These are phyloP conservation scores for Melanocharis versteri DNA, from an alignment of 2,113 vertebrate genomes.

Conservation along the genomic window DNA sequence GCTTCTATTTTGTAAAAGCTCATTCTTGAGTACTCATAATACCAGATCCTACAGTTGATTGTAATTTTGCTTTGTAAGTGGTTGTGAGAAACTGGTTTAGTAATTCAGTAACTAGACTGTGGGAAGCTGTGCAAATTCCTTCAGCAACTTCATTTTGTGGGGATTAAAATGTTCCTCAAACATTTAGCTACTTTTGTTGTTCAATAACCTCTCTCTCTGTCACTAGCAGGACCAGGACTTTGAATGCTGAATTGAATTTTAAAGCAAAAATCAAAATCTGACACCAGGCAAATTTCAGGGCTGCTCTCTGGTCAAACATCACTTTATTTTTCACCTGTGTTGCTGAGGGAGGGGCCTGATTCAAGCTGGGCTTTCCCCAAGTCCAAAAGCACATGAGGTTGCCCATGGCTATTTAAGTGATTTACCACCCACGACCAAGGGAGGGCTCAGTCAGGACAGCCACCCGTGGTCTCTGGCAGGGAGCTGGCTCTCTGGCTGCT, in stretches of 20 bases:
- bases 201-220: neutral
- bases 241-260: neutral
- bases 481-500: neutral
- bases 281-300: neutral
- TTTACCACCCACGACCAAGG: neutral
- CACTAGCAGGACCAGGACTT: neutral
- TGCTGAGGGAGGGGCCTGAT: neutral
- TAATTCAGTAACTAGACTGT: constrained; percentile 48
- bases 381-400: neutral
- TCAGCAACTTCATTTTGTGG: neutral
- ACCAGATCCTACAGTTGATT: constrained; percentile 22
- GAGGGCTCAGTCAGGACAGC: neutral
- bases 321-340: neutral
- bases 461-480: neutral
- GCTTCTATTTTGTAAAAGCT: constrained; percentile 34
- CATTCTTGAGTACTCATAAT: constrained; percentile 9
- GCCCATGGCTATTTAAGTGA: neutral
- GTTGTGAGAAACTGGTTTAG: constrained; percentile 26
- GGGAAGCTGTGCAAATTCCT: constrained; percentile 36
- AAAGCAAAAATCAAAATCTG: neutral
- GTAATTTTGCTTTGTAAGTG: constrained; percentile 32
- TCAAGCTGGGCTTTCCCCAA: neutral
- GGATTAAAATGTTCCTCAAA: neutral
- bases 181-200: neutral
- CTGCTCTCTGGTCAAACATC: neutral